Base-by-base conservation (phyloP, 2,888 invertebrate genomes). In the Gymnosoma rotundatum region DNA sequence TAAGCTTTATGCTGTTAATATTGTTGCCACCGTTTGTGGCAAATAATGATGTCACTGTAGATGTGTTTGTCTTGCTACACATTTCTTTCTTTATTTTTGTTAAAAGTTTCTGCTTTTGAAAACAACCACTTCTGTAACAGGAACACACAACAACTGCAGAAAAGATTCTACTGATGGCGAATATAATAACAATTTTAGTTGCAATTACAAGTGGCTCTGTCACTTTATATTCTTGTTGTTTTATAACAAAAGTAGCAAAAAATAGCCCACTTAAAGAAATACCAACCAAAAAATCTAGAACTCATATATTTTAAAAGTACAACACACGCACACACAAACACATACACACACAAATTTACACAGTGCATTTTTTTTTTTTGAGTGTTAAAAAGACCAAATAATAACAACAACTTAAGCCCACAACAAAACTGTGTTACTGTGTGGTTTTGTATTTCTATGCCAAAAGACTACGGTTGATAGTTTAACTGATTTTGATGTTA, bases 1-100 rank as follows among this genome's bases (percentile, higher is more conserved):
- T 45, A 21, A 63, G 63, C 42, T 42, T 42, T 42, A 42, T 42
- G 42, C 42, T 42, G 42, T 42, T 42, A 80, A 63, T 61, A 75
- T 81, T 69, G 63, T 81, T 83, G 83, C 83, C 79, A 75, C 70
- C 70, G 45, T 75, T 83, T 75, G 70, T 72, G 74, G 75, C 66
- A 72, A 52, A 83, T 70, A 83, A 79, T 60, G 45, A 70, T 75
- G 70, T 32, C 36, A 50, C 63, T 79, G 66, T 60, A 58, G 67
- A 9, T 69, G 42, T 63, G 32, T 64, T 56, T 70, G 64, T 50
- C 36, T 42, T 61, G 25, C 42, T 78, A 67, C 16, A 42, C 18
- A 48, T 48, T 20, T 64, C 5, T 36, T 6, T 52, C 16, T 52
- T 18, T 36, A n/a, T 48, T 48, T 54, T 42, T 58, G 9, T 32